Evolutionary conservation across 2,113 vertebrate genomes (phyloP).

Genomic region (Tapirus terrestris): DNA sequence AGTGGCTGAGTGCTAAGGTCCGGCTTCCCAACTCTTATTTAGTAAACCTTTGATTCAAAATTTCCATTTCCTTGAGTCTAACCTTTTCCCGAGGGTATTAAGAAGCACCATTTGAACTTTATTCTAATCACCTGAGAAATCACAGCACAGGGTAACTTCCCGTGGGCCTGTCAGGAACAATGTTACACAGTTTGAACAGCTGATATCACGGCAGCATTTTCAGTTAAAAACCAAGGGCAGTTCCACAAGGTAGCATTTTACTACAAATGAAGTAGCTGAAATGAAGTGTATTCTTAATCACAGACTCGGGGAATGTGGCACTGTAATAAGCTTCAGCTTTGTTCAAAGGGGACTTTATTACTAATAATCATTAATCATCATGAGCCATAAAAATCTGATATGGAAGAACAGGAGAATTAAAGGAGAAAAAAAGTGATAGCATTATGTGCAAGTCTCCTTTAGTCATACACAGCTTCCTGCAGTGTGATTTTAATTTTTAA

Average conservation of each 20-base stretch:
- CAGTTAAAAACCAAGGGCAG: slow-evolving; percentile 32
- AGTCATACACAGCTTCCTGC: slow-evolving; percentile 5
- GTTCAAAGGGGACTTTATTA: slow-evolving; percentile 15
- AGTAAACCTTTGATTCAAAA: not conserved
- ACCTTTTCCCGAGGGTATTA: not conserved
- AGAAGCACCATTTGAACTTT: slow-evolving; percentile 3
- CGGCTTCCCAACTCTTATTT: not conserved
- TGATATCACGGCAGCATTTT: not conserved
- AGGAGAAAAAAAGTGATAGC: not conserved
- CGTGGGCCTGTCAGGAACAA: not conserved
- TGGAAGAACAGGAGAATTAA: not conserved
- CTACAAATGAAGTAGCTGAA: not conserved
- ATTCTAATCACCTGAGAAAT: slow-evolving; percentile 21
- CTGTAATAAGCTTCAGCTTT: slow-evolving; percentile 40
- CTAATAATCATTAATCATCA: slow-evolving; percentile 34
- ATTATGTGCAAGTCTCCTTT: slow-evolving; percentile 16
- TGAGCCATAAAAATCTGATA: slow-evolving; percentile 22
- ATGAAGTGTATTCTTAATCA: not conserved
- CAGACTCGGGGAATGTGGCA: not conserved
- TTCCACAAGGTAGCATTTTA: not conserved
- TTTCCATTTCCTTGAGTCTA: not conserved
- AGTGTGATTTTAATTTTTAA: slow-evolving; percentile 65
- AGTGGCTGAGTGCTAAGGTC: not conserved
- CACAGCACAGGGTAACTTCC: not conserved
- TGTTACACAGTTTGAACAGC: not conserved